These are phyloP conservation scores for Phalacrocorax carbo DNA, from an alignment of 2,113 vertebrate genomes.

Conservation along the genomic window DNA sequence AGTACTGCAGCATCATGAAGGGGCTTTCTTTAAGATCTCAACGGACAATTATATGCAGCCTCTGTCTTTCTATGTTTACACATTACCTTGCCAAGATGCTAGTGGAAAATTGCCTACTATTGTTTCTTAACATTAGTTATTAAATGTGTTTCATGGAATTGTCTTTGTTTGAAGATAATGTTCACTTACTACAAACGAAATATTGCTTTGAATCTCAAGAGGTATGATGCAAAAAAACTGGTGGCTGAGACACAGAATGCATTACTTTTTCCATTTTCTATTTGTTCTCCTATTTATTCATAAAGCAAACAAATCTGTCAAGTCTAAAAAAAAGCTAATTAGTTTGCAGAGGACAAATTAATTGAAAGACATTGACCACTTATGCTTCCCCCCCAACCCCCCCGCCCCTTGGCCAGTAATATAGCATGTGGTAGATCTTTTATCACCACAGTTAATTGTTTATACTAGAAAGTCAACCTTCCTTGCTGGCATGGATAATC, in stretches of 20 bases:
- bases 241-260: neutral
- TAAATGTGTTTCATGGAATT: neutral
- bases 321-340: neutral
- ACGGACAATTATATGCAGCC: neutral
- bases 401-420: neutral
- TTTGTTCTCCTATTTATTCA: neutral
- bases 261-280: neutral
- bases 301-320: constrained; percentile 13
- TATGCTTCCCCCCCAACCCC: neutral
- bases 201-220: neutral
- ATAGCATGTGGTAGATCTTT: constrained; percentile 57
- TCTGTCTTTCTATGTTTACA: neutral
- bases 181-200: neutral
- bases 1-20: neutral
- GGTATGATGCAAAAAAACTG: neutral
- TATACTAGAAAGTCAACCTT: constrained; percentile 54
- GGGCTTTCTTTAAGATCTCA: neutral
- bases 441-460: constrained; percentile 68
- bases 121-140: neutral
- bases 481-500: constrained; percentile 63
- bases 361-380: constrained; percentile 1
- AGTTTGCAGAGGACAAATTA: constrained; percentile 26
- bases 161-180: neutral
- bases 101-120: neutral
- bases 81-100: neutral